Percentiles rank a stretch among this genome's conserved stretches.
Evolutionary conservation across 2,888 invertebrate species (phyloP).

Genomic region (Trissoscelio sp.): DNA sequence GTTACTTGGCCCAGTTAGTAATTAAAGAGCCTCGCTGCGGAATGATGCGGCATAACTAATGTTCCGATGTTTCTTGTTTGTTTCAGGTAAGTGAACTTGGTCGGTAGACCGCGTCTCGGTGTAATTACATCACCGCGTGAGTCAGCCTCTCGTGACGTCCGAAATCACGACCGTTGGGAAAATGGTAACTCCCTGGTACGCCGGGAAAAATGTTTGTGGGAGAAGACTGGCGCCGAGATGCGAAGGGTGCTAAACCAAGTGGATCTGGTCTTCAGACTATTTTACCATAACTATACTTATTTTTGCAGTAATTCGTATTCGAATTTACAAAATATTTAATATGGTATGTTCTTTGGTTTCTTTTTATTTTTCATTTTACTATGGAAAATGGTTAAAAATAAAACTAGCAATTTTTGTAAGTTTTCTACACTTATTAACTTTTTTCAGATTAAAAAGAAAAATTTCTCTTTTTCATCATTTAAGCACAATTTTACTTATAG

Average conservation of each 20-base stretch:
- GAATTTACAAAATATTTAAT: too few relatives aligned
- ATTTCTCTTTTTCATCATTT: too few relatives aligned
- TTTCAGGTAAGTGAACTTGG: conserved; percentile 65
- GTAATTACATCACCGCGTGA: conserved; percentile 66
- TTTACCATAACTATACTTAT: conserved; percentile 20
- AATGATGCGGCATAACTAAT: conserved; percentile 59
- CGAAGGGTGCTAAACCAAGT: conserved; percentile 33
- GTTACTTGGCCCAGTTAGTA: conserved; percentile 60
- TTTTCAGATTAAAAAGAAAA: too few relatives aligned
- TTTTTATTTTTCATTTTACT: neutral
- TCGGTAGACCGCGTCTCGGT: conserved; percentile 56
- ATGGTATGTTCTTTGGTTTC: neutral
- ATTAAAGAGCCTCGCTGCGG: conserved; percentile 42
- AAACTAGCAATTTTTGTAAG: too few relatives aligned
- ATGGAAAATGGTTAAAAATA: too few relatives aligned
- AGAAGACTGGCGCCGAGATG: conserved; percentile 35
- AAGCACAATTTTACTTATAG: too few relatives aligned
- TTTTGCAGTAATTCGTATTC: neutral
- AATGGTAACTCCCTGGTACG: conserved; percentile 38
- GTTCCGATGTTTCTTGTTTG: conserved; percentile 65
- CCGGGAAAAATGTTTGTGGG: conserved; percentile 35
- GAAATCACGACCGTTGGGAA: conserved; percentile 54
- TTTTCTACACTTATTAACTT: too few relatives aligned
- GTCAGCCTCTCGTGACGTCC: conserved; percentile 57
- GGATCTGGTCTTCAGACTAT: conserved; percentile 2